These are phyloP conservation scores for Zootermopsis nevadensis DNA, from an alignment of 2,888 invertebrate species.

Conservation along the genomic window DNA sequence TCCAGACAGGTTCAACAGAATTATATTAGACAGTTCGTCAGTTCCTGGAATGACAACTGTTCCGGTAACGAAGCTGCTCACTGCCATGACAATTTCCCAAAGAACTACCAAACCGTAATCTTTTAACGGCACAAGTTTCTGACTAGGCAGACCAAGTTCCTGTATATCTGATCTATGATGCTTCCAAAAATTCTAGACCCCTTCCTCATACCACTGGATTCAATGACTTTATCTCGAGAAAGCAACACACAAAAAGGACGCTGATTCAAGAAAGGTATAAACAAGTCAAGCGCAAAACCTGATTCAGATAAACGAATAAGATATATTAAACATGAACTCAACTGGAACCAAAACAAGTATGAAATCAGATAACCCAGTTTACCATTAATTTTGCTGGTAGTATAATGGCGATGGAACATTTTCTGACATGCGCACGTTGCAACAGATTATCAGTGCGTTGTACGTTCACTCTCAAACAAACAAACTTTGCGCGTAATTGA, in stretches of 20 bases:
- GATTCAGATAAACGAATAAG: conserved; percentile 1
- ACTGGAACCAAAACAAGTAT: not conserved
- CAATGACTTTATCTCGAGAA: not conserved
- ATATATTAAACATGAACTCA: not conserved
- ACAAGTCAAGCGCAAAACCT: not conserved
- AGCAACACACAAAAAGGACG: not conserved
- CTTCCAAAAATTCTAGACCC: not conserved
- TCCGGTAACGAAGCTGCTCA: too few relatives aligned
- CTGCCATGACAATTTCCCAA: too few relatives aligned
- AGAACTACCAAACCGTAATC: too few relatives aligned
- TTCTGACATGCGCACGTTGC: not conserved
- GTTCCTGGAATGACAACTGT: too few relatives aligned
- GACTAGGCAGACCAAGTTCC: too few relatives aligned
- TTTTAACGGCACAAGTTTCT: not conserved
- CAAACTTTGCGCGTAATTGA: not conserved
- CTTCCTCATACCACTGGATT: not conserved
- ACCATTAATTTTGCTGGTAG: not conserved
- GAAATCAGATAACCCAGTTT: not conserved
- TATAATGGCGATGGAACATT: not conserved
- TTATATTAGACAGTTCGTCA: too few relatives aligned
- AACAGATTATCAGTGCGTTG: not conserved
- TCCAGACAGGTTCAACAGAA: too few relatives aligned
- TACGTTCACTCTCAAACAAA: not conserved
- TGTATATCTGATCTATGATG: too few relatives aligned
- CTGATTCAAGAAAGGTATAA: not conserved